Conservation (phyloP, 2,797 vertebrate species). For the Tapirus indicus region DNA sequence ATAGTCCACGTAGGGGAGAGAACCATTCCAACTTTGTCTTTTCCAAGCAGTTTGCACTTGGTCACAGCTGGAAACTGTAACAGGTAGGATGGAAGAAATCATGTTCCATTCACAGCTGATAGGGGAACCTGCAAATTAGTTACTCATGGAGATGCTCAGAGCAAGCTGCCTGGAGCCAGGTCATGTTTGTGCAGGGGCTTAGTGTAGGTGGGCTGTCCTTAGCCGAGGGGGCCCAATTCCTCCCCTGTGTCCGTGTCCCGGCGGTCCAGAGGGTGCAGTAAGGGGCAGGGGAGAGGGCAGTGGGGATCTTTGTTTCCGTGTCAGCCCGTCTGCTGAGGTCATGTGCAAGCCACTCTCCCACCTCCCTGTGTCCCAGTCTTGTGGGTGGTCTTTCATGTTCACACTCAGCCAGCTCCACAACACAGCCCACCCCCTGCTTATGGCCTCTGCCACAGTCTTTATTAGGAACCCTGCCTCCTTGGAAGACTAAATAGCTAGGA, state of each 20-base stretch:
- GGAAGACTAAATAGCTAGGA: constrained; percentile 53
- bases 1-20: not conserved
- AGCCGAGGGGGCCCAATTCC: not conserved
- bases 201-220: not conserved
- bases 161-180: not conserved
- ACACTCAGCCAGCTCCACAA: not conserved
- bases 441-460: constrained; percentile 46
- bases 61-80: not conserved
- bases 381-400: constrained; percentile 65
- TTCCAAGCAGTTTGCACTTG: not conserved
- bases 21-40: not conserved
- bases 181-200: not conserved
- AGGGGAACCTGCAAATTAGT: constrained; percentile 4
- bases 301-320: constrained; percentile 30
- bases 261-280: not conserved
- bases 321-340: constrained; percentile 55
- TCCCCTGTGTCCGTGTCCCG: not conserved
- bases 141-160: not conserved
- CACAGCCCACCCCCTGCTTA: not conserved
- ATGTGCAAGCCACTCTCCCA: not conserved
- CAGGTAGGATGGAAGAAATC: constrained; percentile 29
- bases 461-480: constrained; percentile 47
- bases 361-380: not conserved
- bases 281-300: not conserved
- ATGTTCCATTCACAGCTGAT: not conserved